A percentile compares a stretch with the other conserved stretches of the same genome.
phyloP scores from a whole-genome alignment of 2,888 invertebrate species.

The Nephrotoma appendiculata region DNA sequence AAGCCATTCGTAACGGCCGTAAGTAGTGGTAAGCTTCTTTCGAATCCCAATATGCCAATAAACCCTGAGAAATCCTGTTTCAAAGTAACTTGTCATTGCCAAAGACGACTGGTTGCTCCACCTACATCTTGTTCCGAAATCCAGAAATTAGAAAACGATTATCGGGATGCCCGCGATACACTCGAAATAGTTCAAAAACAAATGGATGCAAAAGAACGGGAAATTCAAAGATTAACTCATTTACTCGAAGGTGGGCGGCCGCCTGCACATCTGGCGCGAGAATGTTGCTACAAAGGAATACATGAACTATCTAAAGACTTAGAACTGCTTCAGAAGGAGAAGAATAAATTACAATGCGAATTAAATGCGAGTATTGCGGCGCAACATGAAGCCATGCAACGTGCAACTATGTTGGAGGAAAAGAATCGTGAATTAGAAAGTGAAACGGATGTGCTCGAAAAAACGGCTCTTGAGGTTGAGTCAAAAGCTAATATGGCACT shows the following conservation, averaged over 20 bases:
- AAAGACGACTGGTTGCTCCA: slow-evolving; percentile 22
- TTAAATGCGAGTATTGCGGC: slow-evolving; percentile 41
- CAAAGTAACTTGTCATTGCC: slow-evolving; percentile 19
- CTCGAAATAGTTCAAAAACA: slow-evolving; percentile 32
- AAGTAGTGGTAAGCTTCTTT: slow-evolving; percentile 22
- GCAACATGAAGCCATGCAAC: slow-evolving; percentile 69
- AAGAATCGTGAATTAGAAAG: slow-evolving; percentile 54
- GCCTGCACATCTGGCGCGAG: slow-evolving; percentile 43
- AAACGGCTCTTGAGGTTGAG: slow-evolving; percentile 59
- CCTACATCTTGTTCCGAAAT: slow-evolving; percentile 20
- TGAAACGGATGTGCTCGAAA: slow-evolving; percentile 57
- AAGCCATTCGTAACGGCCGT: slow-evolving; percentile 31
- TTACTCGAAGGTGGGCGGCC: slow-evolving; percentile 60
- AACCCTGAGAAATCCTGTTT: slow-evolving; percentile 27
- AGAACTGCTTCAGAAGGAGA: slow-evolving; percentile 43
- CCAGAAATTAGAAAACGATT: slow-evolving; percentile 28
- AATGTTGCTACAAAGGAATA: slow-evolving; percentile 46
- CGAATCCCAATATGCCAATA: slow-evolving; percentile 13
- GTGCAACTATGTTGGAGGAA: slow-evolving; percentile 58
- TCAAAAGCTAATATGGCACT: slow-evolving; percentile 58
- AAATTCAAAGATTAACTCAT: slow-evolving; percentile 52
- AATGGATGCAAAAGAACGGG: slow-evolving; percentile 41
- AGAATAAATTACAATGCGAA: slow-evolving; percentile 26
- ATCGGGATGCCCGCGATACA: slow-evolving; percentile 32
- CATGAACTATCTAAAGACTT: slow-evolving; percentile 41